Conservation (phyloP, 2,888 invertebrate species). For the Odontothrips loti region DNA sequence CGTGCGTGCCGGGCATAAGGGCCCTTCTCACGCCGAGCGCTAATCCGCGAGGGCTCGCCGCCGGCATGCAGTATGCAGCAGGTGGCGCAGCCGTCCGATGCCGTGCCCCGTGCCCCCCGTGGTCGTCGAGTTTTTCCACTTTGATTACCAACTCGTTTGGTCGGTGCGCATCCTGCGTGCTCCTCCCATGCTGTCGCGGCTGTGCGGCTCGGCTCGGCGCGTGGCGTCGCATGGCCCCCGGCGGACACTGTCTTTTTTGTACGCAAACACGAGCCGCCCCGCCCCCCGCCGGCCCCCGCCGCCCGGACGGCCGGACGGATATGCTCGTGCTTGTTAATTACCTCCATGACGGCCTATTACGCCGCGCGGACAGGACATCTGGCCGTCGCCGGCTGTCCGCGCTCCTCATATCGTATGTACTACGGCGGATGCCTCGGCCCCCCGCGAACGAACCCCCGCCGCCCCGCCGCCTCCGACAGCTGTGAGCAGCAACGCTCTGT, state of each 20-base stretch:
- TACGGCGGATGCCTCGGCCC: not conserved
- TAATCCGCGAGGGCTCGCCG: too few species aligned
- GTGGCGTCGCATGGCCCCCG: not conserved
- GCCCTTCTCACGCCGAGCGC: too few species aligned
- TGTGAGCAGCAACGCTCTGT: not conserved
- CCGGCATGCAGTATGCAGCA: too few species aligned
- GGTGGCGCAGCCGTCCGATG: too few species aligned
- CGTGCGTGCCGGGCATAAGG: too few species aligned
- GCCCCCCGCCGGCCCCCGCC: not conserved
- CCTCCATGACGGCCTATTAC: conserved; percentile 24
- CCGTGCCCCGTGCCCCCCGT: too few species aligned
- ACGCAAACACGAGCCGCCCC: not conserved
- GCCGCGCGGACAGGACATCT: conserved; percentile 4
- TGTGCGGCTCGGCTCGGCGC: not conserved
- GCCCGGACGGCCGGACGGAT: not conserved
- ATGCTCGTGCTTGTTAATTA: conserved; percentile 13
- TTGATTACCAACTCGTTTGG: too few species aligned
- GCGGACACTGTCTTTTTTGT: conserved; percentile 1
- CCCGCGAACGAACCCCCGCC: not conserved
- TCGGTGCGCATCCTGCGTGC: too few species aligned
- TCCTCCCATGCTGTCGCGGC: too few species aligned
- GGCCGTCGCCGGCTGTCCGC: not conserved
- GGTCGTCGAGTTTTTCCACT: not conserved
- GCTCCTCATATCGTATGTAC: not conserved
- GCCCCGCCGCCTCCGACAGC: not conserved